These are phyloP conservation scores for Lepidurus couesii DNA, from an alignment of 1,140 invertebrate genomes.

Conservation along the genomic window DNA sequence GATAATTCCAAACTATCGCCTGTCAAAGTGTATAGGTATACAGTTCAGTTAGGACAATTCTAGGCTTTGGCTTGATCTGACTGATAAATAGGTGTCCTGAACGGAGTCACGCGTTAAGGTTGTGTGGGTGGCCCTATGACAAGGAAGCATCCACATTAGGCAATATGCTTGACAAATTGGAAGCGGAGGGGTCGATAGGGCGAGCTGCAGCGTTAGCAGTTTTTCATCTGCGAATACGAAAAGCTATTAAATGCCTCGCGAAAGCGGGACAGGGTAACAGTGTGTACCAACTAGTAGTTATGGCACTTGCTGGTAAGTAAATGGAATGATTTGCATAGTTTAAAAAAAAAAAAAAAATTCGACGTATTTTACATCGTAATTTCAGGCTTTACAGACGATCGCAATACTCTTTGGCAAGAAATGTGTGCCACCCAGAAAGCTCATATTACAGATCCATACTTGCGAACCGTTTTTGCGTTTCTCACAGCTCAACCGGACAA, in stretches of 20 bases:
- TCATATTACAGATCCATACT: conserved; percentile 77
- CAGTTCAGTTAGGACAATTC: too few relatives aligned
- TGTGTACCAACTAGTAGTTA: conserved; percentile 62
- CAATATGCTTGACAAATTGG: conserved; percentile 50
- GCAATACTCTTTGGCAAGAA: conserved; percentile 71
- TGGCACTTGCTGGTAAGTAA: conserved; percentile 65
- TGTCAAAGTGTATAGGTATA: conserved; percentile 50
- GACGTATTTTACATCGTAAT: conserved; percentile 31
- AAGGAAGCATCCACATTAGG: conserved; percentile 50
- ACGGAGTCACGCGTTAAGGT: conserved; percentile 66
- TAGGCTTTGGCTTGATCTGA: neutral
- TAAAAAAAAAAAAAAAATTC: neutral
- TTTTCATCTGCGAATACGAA: conserved; percentile 76
- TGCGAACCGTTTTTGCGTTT: conserved; percentile 86
- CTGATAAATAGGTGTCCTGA: conserved; percentile 58
- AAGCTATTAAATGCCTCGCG: conserved; percentile 76
- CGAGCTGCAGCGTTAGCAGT: conserved; percentile 83
- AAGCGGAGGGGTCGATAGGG: conserved; percentile 54
- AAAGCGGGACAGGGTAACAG: conserved; percentile 38
- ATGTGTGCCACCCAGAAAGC: conserved; percentile 63
- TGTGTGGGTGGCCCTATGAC: conserved; percentile 82
- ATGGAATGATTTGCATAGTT: neutral
- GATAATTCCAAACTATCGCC: conserved; percentile 36
- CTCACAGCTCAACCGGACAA: conserved; percentile 72
- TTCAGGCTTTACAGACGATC: conserved; percentile 72